These are phyloP conservation scores for Willisornis vidua DNA, from an alignment of 2,113 vertebrate species.

Conservation along the genomic window DNA sequence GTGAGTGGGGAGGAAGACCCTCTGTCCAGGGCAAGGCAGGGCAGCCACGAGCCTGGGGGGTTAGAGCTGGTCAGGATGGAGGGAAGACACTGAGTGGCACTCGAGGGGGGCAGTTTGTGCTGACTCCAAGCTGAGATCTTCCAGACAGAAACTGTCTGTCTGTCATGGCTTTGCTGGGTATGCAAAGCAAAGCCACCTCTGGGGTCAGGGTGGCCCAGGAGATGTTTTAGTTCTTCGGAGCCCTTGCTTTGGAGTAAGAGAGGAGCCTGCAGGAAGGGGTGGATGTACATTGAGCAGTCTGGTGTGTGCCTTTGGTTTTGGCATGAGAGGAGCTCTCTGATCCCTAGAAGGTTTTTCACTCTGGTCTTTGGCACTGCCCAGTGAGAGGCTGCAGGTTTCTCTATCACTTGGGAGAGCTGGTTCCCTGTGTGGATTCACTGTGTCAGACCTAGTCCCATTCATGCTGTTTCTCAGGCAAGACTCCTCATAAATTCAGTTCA, in stretches of 20 bases:
- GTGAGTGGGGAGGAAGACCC: neutral
- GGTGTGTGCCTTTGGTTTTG: fast-evolving
- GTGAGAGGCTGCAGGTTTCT: neutral
- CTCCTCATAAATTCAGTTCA: neutral
- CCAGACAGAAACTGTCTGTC: neutral
- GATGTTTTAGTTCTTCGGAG: neutral
- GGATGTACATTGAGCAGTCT: neutral
- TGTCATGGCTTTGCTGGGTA: neutral
- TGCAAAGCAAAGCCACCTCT: neutral
- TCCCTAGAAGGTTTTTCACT: neutral
- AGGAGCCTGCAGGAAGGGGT: neutral
- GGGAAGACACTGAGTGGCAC: neutral
- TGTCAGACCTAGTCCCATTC: fast-evolving
- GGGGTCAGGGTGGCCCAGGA: neutral
- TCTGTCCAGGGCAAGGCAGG: neutral
- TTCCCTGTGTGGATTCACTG: neutral
- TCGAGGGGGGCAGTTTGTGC: neutral
- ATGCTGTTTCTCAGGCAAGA: neutral
- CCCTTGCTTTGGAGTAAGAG: neutral
- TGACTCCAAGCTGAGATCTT: neutral
- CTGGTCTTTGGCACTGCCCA: neutral
- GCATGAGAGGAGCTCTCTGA: neutral
- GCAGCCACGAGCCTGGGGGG: fast-evolving
- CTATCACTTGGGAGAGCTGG: neutral
- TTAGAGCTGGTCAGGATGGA: neutral